Evolutionary conservation across 2,113 vertebrate genomes (phyloP), one percentile per base, ranked within the genome.

Genomic region (Leptobrachium leishanense): DNA sequence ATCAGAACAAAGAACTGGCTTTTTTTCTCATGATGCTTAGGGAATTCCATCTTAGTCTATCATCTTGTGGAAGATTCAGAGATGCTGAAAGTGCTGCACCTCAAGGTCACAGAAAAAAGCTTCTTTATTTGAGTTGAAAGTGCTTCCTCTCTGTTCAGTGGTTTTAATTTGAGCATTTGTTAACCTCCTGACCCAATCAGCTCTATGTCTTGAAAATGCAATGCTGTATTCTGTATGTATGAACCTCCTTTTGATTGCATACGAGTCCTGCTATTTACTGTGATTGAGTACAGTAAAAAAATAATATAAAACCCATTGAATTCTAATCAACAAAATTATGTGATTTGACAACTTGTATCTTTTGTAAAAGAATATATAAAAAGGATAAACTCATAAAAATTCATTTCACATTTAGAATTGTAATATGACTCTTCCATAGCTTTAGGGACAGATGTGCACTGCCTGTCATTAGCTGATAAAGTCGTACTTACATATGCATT

Each of bases 101-200:
- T 86, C 83, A 86, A 86, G 85, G 84, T 92, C 81, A 87, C 44
- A 54, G n/a, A 44, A 40, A 31, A 80, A 85, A 83, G 67, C 40
- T 20, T 82, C 71, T 69, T 65, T 20, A 55, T 87, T 85, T 86
- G 77, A 82, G 72, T 69, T 83, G 54, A 79, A 87, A 72, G 6
- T 69, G 67, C 75, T 69, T 4, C 42, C 69, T 83, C 2, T 54
- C 65, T 83, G 13, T 82, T 84, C 77, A 76, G 43, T 80, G 72
- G 43, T 85, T 87, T 82, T 77, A 87, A 84, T 87, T 79, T 85
- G 12, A 68, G 6, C 86, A 59, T 87, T 85, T 90, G 75, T 86
- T 88, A 87, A 83, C 43, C 53, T 86, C 2, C 40, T 82, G 70
- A 82, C 15, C 75, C 43, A 70, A 67, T 79, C n/a, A 62, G 72